Conservation (phyloP, 2,797 vertebrate species). For the Chrysocyon brachyurus region DNA sequence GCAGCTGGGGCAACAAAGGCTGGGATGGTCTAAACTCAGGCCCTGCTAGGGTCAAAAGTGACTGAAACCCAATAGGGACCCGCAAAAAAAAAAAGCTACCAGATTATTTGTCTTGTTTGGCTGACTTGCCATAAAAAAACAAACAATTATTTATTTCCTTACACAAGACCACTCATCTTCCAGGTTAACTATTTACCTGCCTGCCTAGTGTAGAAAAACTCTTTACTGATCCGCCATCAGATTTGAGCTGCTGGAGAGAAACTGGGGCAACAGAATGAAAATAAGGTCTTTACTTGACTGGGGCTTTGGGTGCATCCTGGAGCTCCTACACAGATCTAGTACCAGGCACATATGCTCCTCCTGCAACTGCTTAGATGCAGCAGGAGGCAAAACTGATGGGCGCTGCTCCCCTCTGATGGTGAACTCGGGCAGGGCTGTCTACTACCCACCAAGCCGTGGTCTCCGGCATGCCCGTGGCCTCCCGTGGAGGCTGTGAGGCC, state of each 20-base stretch:
- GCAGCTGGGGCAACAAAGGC: background rate
- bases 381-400: conserved; percentile 13
- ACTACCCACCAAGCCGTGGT: background rate
- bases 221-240: background rate
- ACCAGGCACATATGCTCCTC: background rate
- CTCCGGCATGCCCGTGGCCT: background rate
- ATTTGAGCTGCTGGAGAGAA: background rate
- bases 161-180: background rate
- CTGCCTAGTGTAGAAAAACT: conserved; percentile 9
- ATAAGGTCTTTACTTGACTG: background rate
- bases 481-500: background rate
- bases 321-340: background rate
- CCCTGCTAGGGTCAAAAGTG: conserved; percentile 23
- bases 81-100: conserved; percentile 38
- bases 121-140: background rate
- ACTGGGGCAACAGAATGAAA: conserved; percentile 47
- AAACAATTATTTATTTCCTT: conserved; percentile 40
- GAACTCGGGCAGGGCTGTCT: background rate
- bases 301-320: background rate
- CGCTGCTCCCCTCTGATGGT: background rate
- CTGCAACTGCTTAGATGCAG: background rate
- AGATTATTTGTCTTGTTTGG: conserved; percentile 41
- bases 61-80: background rate
- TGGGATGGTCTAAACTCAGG: background rate
- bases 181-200: background rate